Evolutionary conservation across 2,888 invertebrate species (phyloP), one percentile per base, ranked within the genome.

Genomic region (Ischnura elegans): DNA sequence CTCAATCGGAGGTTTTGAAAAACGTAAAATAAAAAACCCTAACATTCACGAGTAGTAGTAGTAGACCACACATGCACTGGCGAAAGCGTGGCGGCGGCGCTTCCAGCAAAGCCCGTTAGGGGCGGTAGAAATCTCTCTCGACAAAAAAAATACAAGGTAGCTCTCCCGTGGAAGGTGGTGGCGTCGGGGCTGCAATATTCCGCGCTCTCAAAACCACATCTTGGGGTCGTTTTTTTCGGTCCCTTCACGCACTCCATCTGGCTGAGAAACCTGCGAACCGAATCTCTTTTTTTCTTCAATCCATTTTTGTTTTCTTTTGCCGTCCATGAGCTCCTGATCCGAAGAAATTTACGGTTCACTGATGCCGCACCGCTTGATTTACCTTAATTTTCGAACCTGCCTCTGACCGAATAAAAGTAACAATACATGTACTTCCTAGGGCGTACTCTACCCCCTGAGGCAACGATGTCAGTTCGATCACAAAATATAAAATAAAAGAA

Each of bases 51-150:
- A 36, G 66, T 43, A 90, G n/a, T n/a, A n/a, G n/a, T n/a, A n/a
- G n/a, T n/a, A n/a, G n/a, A n/a, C n/a, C 36, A 90, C 61, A 90
- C 90, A 61, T 6, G 42, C 87, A 90, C 90, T 42, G 43, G 61
- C 0, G 0, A n/a, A 90, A 42, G 90, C 90, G 42, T 13, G 21
- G 43, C 61, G 61, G 42, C 25, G 21, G 43, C 61, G 61, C 6
- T 43, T 43, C 90, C 16, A 45, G 90, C 21, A 61, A 42, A 55
- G 25, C 43, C 61, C 90, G 90, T 66, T 16, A 90, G 43, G 43
- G 66, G 90, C n/a, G 76, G 61, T 19, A 55, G 43, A 61, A 43
- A 42, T 90, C 90, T 61, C 36, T n/a, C n/a, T n/a, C n/a, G n/a
- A n/a, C n/a, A n/a, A n/a, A n/a, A n/a, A n/a, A n/a, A n/a, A n/a